Conservation (phyloP, 2,888 invertebrate species). For the Incurvaria masculella region DNA sequence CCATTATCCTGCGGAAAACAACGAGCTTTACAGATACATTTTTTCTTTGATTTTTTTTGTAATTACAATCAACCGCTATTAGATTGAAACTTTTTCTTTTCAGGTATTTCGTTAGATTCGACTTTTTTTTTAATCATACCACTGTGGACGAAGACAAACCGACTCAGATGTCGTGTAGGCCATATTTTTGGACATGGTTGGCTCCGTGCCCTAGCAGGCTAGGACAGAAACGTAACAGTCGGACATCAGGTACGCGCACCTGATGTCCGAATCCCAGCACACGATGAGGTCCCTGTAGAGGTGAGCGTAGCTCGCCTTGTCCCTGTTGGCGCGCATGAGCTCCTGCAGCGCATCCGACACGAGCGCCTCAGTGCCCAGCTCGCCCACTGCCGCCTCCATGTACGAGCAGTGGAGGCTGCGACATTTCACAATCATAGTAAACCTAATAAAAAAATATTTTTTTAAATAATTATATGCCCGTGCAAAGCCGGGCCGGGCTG, state of each 20-base stretch:
- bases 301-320: constrained; percentile 75
- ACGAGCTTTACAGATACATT: background rate
- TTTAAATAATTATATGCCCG: too few species aligned
- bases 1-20: constrained; percentile 70
- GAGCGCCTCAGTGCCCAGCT: constrained; percentile 61
- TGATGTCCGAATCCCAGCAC: constrained; percentile 79
- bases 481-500: too few species aligned
- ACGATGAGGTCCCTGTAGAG: constrained; percentile 74
- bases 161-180: too few species aligned
- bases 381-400: constrained; percentile 72
- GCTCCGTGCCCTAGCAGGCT: background rate
- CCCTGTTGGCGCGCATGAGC: constrained; percentile 71
- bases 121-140: too few species aligned
- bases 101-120: too few species aligned
- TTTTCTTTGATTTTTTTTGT: background rate
- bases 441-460: too few species aligned
- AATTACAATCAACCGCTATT: too few species aligned
- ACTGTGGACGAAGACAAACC: too few species aligned
- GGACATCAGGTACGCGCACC: constrained; percentile 40
- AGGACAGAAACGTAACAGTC: too few species aligned
- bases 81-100: background rate
- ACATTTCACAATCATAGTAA: too few species aligned
- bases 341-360: constrained; percentile 72
- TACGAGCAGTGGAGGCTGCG: constrained; percentile 84
- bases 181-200: background rate